Conservation (phyloP, 2,113 vertebrate species). For the Elanoides forficatus region DNA sequence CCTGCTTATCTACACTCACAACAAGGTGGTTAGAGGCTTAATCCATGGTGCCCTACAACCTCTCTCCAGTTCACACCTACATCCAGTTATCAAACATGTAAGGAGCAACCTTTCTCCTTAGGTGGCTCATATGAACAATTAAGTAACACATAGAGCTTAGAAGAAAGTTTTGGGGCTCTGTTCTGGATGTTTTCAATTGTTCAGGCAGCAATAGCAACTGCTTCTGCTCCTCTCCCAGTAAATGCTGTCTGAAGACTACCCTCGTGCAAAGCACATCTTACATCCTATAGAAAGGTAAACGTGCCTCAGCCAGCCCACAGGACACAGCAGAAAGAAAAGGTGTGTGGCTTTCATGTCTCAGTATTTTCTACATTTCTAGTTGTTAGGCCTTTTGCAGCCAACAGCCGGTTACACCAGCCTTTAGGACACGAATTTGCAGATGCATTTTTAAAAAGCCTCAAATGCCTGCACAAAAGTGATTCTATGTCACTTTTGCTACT, state of each 20-base stretch:
- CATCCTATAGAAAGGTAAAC: neutral
- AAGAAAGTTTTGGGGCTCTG: neutral
- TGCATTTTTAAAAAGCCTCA: neutral
- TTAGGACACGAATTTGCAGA: neutral
- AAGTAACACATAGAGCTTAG: neutral
- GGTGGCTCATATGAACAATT: neutral
- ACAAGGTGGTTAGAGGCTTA: neutral
- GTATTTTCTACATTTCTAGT: neutral
- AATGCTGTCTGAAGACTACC: neutral
- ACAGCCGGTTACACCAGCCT: neutral
- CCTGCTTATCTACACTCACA: neutral
- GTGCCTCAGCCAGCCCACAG: neutral
- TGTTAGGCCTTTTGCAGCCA: neutral
- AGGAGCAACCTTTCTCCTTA: neutral
- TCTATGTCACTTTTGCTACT: fast-evolving
- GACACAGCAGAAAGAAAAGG: fast-evolving
- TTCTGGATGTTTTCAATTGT: neutral
- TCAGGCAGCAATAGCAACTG: neutral
- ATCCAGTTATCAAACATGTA: neutral
- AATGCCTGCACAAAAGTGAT: neutral
- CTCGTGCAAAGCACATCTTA: fast-evolving
- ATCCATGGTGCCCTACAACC: neutral
- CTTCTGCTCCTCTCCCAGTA: neutral
- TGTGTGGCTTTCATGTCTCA: neutral
- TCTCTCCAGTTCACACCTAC: neutral